Base-by-base conservation (phyloP, 1,140 invertebrate species). In the Cataglyphis hispanica region DNA sequence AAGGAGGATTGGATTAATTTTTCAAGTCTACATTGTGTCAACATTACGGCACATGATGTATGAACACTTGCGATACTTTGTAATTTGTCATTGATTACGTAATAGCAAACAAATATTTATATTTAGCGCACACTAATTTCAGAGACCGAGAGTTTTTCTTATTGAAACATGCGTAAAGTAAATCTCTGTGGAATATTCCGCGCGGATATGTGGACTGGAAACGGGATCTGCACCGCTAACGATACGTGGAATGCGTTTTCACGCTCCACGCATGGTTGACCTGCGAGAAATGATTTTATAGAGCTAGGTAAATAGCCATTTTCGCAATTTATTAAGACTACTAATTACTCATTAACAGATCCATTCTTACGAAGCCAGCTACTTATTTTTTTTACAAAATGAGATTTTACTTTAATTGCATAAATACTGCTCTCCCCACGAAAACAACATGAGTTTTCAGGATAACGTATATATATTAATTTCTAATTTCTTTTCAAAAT, bases 241-340 rank as follows among this genome's bases (percentile, higher is more conserved):
- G 84, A 85, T 78, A 78, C 67, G 75, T 66, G 75, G 84, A 85
- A 67, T 58, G 74, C 61, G 75, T 67, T 85, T 85, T 80, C 74
- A 85, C 84, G 84, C 75, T 66, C 72, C 72, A 56, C 70, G 70
- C 74, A 66, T 66, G 81, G 81, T 66, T 66, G 58, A 56, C 72
- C 60, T 19, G 67, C 78, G 78, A 72, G 78, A 31, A 83, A 60
- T 34, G 78, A 83, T 83, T 74, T 83, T 74, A 19, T 61, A 43
- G 78, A 83, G 78, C 78, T 83, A 74, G 67, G 78, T 83, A 83
- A 83, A 83, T 74, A 83, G 67, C 78, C 56, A 83, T 83, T 83
- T 83, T 83, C 67, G 67, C 78, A 83, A 83, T 83, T 83, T 83
- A 83, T 83, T 72, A 83, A 43, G 67, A 60, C 37, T 25, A 27